Conservation (phyloP, 2,113 vertebrate genomes). For the Trichechus manatus region DNA sequence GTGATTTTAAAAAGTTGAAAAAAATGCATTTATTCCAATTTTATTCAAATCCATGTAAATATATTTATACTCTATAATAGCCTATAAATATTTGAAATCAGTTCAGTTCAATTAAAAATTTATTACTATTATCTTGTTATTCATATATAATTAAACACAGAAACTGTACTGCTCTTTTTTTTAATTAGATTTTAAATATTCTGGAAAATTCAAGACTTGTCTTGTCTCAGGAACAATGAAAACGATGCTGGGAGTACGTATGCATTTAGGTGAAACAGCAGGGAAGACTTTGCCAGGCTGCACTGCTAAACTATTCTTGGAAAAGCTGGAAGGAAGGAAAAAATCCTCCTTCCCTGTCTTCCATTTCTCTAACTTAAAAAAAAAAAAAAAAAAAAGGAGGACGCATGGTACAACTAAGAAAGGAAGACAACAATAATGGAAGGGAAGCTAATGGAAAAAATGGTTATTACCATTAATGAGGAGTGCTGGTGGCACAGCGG, state of each 20-base stretch:
- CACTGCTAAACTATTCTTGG: neutral
- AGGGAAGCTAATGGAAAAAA: neutral
- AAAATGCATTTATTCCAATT: neutral
- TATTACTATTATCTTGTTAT: neutral
- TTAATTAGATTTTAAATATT: conserved; percentile 41
- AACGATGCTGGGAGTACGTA: neutral
- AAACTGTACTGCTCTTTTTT: neutral
- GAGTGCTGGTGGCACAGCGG: too few species aligned
- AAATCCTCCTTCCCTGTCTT: neutral
- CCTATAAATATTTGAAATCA: neutral
- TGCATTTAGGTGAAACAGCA: neutral
- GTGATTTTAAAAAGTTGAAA: neutral
- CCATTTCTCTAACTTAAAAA: neutral
- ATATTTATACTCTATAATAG: neutral
- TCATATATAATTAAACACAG: neutral
- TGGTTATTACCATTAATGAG: neutral
- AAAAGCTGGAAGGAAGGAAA: neutral
- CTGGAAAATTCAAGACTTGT: neutral
- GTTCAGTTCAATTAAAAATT: conserved; percentile 24
- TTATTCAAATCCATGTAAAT: neutral
- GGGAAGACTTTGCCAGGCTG: neutral
- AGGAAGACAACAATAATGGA: neutral
- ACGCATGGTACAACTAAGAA: neutral
- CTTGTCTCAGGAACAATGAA: neutral
- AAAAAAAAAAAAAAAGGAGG: too few species aligned